Base-by-base conservation (phyloP, 2,888 invertebrate genomes). In the Coelopa pilipes region DNA sequence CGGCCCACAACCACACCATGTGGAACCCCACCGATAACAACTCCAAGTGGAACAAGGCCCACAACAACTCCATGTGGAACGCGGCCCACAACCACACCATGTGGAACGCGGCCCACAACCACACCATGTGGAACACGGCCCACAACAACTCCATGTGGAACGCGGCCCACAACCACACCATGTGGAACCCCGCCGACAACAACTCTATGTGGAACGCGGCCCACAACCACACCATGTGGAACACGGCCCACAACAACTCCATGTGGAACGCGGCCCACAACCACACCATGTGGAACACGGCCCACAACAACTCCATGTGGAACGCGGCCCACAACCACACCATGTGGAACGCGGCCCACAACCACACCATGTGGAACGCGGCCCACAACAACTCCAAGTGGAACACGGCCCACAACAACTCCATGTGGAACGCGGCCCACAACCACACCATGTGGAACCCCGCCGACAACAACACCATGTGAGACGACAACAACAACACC, bases 171-270 rank as follows among this genome's bases (percentile, higher is more conserved):
- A 19, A 66, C 66, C 49, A 21, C 47, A 24, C 45, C 65, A 46
- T 65, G 34, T 34, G 34, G 2, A 34, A 34, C 34, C 7, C 34
- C 34, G 34, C 34, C 34, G 7, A 34, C 47, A 11, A 46, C 65
- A 47, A 45, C 65, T 5, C 13, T 46, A 4, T 21, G 13, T 63
- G n/a, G 0, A 7, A 10, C 65, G 0, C 34, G n/a, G 1, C 13
- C 65, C 0, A 46, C 65, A 65, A 47, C 65, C 1, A 12, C 65
- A 46, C 34, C 65, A 0, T 24, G 24, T 24, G 13, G 9, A 47
- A n/a, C 63, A 46, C 49, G 21, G 12, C 15, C 73, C 46, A 70
- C 74, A n/a, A 12, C 74, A 60, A 68, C 68, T 13, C 49, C 74
- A 60, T 17, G 71, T 4, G 15, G 7, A 2, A 11, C 50, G 3